Base-by-base conservation (phyloP, 2,797 vertebrate species). In the Chromobotia macracanthus region DNA sequence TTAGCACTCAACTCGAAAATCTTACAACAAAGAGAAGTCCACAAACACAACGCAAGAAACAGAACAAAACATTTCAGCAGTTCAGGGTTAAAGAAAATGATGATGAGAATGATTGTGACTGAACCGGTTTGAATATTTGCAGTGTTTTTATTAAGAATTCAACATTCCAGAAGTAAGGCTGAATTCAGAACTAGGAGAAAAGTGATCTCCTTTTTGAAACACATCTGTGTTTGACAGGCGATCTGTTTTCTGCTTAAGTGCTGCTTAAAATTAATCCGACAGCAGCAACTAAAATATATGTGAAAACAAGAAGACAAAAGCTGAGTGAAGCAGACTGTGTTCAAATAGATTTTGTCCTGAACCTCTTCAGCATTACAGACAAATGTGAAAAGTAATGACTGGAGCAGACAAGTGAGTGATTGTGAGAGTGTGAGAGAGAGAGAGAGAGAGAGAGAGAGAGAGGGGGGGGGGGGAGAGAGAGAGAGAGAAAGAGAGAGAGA, bases 301-400 rank as follows among this genome's bases (percentile, higher is more conserved):
- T n/a, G n/a, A n/a, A n/a, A n/a, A n/a, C n/a, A n/a, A n/a, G n/a
- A 31, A 19, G 69, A 67, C 41, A 72, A 72, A 74, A 25, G 72
- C 53, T 51, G 51, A 82, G 63, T 73, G 61, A 44, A 68, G 69
- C 46, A 77, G 60, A 73, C 5, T 60, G 51, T 44, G 28, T 66
- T 73, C 35, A 72, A 72, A 72, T 18, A 18, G 41, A 38, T 79
- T 70, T 50, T 65, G 46, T 64, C 18, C 67, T 79, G 73, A 72
- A 81, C 35, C 67, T 58, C 41, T 68, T 74, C 46, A 41, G 61
- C 0, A 19, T 55, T 74, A 82, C 81, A 88, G 88, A 28, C 28
- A 28, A 28, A 28, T 28, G 28, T 4, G 28, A 87, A 86, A 87
- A 91, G 86, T 89, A 92, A 93, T 93, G 89, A 80, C 91, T 90